Percentiles rank a stretch among this genome's conserved stretches.
Evolutionary conservation across 2,888 invertebrate species (phyloP).

Genomic region (Eulithis prunata): DNA sequence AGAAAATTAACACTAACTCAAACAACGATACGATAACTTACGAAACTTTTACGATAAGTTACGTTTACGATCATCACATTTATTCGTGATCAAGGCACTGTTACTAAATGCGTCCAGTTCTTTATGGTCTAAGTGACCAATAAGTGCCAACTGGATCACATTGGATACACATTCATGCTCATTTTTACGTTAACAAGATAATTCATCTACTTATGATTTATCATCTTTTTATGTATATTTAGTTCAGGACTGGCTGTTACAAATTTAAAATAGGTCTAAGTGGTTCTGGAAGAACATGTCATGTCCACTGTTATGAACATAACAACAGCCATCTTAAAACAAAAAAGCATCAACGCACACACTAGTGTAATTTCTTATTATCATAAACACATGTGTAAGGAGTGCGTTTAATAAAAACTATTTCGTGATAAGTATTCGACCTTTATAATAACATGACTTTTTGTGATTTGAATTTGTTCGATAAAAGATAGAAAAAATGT

Average conservation of each 20-base stretch:
- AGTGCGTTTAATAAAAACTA: no score
- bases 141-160: constrained; percentile 22
- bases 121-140: neutral
- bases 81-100: neutral
- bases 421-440: no score
- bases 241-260: constrained; percentile 13
- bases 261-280: constrained; percentile 16
- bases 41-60: no score
- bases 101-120: neutral
- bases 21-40: no score
- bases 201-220: constrained; percentile 40
- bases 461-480: no score
- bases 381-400: no score
- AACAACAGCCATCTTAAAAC: no score
- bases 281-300: neutral
- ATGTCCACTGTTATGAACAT: neutral
- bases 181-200: constrained; percentile 40
- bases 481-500: no score
- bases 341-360: no score
- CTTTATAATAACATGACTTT: no score
- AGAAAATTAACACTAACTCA: no score
- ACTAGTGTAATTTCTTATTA: no score
- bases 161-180: constrained; percentile 36
- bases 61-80: neutral
- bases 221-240: constrained; percentile 30